Conservation (phyloP, 2,888 invertebrate genomes). For the Cryptocephalus moraei region DNA sequence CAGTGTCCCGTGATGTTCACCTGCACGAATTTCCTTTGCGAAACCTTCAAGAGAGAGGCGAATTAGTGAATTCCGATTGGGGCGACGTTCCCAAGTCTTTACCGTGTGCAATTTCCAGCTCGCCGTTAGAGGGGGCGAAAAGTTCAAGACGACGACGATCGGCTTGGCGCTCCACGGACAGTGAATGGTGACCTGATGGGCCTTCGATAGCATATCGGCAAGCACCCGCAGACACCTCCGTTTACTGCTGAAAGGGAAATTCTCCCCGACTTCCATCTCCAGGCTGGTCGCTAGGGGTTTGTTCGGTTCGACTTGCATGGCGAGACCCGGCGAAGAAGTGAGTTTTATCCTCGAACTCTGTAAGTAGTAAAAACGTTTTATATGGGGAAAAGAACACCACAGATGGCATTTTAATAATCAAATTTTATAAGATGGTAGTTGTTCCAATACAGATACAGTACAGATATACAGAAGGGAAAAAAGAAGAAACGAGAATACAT, state of each 20-base stretch:
- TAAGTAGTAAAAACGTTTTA: constrained; percentile 8
- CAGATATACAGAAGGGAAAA: too few species aligned
- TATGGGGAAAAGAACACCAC: background rate
- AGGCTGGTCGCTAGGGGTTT: constrained; percentile 42
- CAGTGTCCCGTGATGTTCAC: constrained; percentile 56
- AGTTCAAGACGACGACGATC: constrained; percentile 64
- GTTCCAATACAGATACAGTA: too few species aligned
- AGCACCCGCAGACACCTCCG: constrained; percentile 47
- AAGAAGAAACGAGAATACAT: too few species aligned
- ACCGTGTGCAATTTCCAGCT: constrained; percentile 77
- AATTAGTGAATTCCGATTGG: too few species aligned
- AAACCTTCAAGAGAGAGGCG: constrained; percentile 18
- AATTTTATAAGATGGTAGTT: too few species aligned
- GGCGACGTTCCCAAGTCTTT: background rate
- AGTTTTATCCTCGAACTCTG: constrained; percentile 52
- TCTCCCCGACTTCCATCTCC: constrained; percentile 30
- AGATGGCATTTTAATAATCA: too few species aligned
- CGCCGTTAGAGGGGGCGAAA: constrained; percentile 73
- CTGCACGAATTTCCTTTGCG: constrained; percentile 77
- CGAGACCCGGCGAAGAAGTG: constrained; percentile 58
- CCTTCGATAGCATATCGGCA: constrained; percentile 65
- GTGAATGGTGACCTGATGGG: constrained; percentile 51
- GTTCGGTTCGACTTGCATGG: constrained; percentile 40
- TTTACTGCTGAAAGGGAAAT: constrained; percentile 28
- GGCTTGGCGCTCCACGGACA: constrained; percentile 73